Conservation (phyloP, 2,113 vertebrate genomes). For the Embiotoca jacksoni region DNA sequence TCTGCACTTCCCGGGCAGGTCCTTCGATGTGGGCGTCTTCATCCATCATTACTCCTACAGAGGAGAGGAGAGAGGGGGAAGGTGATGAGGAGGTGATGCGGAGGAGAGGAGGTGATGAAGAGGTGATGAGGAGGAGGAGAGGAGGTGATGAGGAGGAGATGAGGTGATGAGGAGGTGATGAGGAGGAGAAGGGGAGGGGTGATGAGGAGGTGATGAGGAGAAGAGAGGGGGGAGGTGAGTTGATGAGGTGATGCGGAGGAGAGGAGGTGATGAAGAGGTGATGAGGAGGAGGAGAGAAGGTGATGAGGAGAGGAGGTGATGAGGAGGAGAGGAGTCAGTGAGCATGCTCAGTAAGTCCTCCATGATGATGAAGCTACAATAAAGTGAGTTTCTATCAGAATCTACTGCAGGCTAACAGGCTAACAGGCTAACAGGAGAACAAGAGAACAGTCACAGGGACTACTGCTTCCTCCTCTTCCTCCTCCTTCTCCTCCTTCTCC, state of each 20-base stretch:
- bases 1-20: constrained; percentile 21
- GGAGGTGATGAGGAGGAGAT: not conserved
- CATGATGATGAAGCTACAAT: constrained; percentile 41
- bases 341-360: constrained; percentile 40
- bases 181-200: not conserved
- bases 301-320: not conserved
- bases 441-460: too few relatives aligned
- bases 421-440: too few relatives aligned
- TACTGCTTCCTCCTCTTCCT: too few relatives aligned
- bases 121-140: not conserved
- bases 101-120: not conserved
- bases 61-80: not conserved
- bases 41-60: constrained; percentile 57
- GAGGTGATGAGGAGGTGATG: not conserved
- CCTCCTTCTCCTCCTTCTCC: not conserved
- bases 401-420: not conserved
- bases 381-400: not conserved
- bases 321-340: constrained; percentile 16
- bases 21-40: constrained; percentile 25
- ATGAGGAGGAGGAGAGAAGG: constrained; percentile 1
- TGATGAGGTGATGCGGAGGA: not conserved
- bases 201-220: not conserved
- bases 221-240: not conserved
- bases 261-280: not conserved
- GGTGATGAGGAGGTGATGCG: too few relatives aligned